These are phyloP conservation scores for Acipenser oxyrinchus DNA, from an alignment of 2,797 vertebrate species.

Conservation along the genomic window DNA sequence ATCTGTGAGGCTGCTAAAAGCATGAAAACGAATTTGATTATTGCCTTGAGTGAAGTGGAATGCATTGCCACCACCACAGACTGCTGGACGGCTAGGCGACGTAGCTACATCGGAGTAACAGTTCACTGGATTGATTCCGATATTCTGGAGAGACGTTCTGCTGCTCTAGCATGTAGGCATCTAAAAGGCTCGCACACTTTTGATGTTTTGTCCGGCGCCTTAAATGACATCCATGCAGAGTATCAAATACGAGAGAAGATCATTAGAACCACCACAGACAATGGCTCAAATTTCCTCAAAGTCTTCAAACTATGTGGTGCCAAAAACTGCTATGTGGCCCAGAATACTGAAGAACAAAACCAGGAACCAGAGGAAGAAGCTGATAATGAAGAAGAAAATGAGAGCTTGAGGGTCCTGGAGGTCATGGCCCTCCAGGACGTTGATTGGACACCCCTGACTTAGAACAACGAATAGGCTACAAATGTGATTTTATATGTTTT, in stretches of 20 bases:
- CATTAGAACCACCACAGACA: neutral
- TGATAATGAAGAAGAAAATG: neutral
- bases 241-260: neutral
- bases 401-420: neutral
- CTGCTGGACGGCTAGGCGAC: slow-evolving; percentile 1
- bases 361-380: neutral
- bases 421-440: no score
- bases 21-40: neutral
- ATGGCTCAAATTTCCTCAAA: neutral
- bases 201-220: neutral
- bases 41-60: neutral
- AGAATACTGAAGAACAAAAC: neutral
- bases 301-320: neutral
- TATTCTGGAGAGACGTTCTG: neutral
- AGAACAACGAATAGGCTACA: no score
- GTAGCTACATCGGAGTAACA: neutral
- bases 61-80: neutral
- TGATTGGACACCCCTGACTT: no score
- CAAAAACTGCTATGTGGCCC: neutral
- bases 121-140: neutral
- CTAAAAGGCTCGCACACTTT: neutral
- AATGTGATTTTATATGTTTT: no score
- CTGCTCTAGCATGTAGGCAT: neutral
- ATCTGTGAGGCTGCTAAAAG: neutral
- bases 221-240: neutral